Percentiles rank a stretch among this genome's conserved stretches.
Evolutionary conservation across 2,888 invertebrate genomes (phyloP).

Genomic region (Callyntrura sp.): DNA sequence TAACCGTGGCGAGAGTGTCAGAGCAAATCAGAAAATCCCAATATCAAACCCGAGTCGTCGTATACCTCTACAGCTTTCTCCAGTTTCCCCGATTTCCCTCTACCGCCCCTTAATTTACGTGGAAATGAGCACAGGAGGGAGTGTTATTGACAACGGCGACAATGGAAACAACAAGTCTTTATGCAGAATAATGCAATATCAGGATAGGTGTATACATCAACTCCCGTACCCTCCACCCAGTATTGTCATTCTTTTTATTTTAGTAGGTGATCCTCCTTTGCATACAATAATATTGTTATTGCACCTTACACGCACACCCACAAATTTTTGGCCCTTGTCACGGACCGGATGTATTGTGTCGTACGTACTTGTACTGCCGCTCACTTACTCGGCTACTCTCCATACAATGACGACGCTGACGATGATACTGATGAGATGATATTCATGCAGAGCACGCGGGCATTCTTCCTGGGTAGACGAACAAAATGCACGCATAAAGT

Average conservation of each 20-base stretch:
- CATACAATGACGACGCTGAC: not conserved
- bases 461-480: not conserved
- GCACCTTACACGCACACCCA: constrained; percentile 20
- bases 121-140: constrained; percentile 42
- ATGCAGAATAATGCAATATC: constrained; percentile 39
- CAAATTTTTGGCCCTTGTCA: not conserved
- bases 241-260: not conserved
- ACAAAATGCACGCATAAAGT: constrained; percentile 14
- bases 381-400: no score
- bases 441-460: constrained; percentile 66
- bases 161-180: constrained; percentile 20
- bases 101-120: not conserved
- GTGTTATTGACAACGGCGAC: constrained; percentile 16
- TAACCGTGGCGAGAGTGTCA: no score
- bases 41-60: constrained; percentile 25
- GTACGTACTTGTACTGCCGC: not conserved
- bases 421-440: constrained; percentile 63
- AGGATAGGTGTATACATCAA: not conserved
- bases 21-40: constrained; percentile 51
- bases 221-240: constrained; percentile 2
- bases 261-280: constrained; percentile 15
- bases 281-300: constrained; percentile 60
- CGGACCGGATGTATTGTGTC: constrained; percentile 1
- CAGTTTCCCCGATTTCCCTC: not conserved
- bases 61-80: not conserved